A percentile compares a stretch with the other conserved stretches of the same genome.
These are phyloP conservation scores for Oreochromis tanganicae DNA, from an alignment of 2,113 vertebrate genomes.

Conservation along the genomic window DNA sequence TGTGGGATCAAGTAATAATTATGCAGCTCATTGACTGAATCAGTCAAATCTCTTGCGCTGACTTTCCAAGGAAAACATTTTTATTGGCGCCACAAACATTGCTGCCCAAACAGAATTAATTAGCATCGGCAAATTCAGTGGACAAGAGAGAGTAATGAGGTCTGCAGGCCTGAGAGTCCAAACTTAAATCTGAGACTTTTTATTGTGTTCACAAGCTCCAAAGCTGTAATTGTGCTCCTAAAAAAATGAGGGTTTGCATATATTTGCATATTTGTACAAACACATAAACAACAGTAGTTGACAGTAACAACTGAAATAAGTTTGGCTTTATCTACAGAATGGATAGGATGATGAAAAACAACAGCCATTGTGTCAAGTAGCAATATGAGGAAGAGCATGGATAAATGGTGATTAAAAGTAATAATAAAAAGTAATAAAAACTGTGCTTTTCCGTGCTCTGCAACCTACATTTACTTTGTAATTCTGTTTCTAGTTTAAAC, in stretches of 20 bases:
- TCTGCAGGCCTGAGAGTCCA: background rate
- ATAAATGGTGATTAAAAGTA: background rate
- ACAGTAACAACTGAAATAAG: background rate
- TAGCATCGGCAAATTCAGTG: background rate
- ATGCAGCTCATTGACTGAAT: slow-evolving; percentile 14
- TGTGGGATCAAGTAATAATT: background rate
- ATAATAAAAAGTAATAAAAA: no score
- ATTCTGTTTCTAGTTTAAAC: background rate
- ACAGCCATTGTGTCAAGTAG: background rate
- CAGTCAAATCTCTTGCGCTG: background rate
- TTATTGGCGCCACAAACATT: background rate
- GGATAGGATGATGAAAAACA: background rate
- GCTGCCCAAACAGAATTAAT: background rate
- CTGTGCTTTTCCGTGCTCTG: background rate
- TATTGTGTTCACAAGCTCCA: background rate
- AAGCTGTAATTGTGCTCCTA: background rate
- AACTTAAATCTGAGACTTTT: background rate
- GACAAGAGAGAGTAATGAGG: background rate
- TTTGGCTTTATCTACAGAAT: background rate
- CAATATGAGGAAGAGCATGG: background rate
- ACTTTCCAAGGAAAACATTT: background rate
- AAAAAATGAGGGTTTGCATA: background rate
- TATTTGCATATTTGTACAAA: background rate
- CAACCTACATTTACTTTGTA: background rate
- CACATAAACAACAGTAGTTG: background rate